Conservation (phyloP, 2,888 invertebrate species). For the Aphelenchoides bicaudatus region DNA sequence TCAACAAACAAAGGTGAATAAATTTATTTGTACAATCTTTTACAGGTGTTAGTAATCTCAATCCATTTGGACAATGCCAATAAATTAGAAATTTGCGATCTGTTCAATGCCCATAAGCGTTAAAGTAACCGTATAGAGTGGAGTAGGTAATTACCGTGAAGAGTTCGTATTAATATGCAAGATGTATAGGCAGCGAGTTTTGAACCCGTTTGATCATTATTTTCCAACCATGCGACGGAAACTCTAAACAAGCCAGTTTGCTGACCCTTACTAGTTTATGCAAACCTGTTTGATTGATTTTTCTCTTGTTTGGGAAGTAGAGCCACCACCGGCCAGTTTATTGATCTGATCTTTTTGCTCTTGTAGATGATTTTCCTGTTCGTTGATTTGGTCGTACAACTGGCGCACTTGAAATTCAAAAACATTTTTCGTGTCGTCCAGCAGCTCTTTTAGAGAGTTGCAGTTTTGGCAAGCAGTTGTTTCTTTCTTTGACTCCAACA, state of each 20-base stretch:
- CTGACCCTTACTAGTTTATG: not conserved
- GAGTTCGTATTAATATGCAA: no score
- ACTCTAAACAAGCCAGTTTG: not conserved
- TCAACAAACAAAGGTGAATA: no score
- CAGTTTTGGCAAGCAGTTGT: conserved; percentile 9
- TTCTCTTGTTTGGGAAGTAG: no score
- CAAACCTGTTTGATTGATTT: conserved; percentile 15
- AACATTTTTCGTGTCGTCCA: conserved; percentile 68
- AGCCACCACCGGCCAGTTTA: not conserved
- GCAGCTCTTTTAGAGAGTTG: conserved; percentile 67
- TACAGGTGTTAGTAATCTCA: no score
- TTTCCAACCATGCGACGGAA: conserved; percentile 18
- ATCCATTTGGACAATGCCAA: no score
- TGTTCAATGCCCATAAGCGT: no score
- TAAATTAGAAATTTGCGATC: no score
- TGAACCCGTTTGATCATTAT: no score
- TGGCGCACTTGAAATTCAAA: conserved; percentile 73
- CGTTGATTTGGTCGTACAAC: conserved; percentile 75
- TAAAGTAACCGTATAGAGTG: no score
- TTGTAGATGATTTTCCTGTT: conserved; percentile 80
- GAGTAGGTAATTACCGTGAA: no score
- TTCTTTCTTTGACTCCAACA: not conserved
- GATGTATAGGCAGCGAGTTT: no score
- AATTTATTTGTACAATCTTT: no score
- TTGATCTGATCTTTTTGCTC: conserved; percentile 36